Percentiles rank a stretch among this genome's conserved stretches.
Evolutionary conservation across 2,888 invertebrate genomes (phyloP).

Genomic region (Glyphotaelius pellucidus): DNA sequence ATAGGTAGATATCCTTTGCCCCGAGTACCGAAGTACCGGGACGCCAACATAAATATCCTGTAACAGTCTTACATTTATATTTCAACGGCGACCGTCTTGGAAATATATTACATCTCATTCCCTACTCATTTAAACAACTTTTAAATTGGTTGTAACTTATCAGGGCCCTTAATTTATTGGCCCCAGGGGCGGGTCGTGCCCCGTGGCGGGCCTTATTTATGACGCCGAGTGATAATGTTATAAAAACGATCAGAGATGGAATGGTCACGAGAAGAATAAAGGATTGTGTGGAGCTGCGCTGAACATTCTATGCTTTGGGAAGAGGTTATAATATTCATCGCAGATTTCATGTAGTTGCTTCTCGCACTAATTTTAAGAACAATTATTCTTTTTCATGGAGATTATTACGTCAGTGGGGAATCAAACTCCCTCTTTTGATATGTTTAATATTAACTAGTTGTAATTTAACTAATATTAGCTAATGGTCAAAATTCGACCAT

Average conservation of each 20-base stretch:
- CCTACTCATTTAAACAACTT: conserved; percentile 66
- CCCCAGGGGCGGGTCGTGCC: conserved; percentile 44
- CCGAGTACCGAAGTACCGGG: conserved; percentile 14
- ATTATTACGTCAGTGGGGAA: no score
- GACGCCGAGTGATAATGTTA: conserved; percentile 32
- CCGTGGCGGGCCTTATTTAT: conserved; percentile 49
- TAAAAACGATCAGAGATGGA: conserved; percentile 37
- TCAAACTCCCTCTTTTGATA: no score
- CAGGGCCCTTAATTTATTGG: conserved; percentile 60
- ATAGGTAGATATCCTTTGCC: background rate
- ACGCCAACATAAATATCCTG: conserved; percentile 63
- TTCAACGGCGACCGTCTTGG: conserved; percentile 58
- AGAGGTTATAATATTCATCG: no score
- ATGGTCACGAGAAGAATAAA: conserved; percentile 14
- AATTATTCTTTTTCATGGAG: no score
- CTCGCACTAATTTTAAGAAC: no score
- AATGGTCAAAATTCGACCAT: no score
- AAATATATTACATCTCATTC: conserved; percentile 65
- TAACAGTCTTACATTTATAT: conserved; percentile 64
- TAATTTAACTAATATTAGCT: no score
- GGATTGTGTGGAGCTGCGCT: background rate
- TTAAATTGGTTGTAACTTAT: conserved; percentile 67
- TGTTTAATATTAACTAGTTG: no score
- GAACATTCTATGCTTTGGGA: background rate
- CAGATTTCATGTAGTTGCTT: no score